Evolutionary conservation across 2,113 vertebrate species (phyloP), one percentile per base, ranked within the genome.

Genomic region (Solenodon paradoxus): DNA sequence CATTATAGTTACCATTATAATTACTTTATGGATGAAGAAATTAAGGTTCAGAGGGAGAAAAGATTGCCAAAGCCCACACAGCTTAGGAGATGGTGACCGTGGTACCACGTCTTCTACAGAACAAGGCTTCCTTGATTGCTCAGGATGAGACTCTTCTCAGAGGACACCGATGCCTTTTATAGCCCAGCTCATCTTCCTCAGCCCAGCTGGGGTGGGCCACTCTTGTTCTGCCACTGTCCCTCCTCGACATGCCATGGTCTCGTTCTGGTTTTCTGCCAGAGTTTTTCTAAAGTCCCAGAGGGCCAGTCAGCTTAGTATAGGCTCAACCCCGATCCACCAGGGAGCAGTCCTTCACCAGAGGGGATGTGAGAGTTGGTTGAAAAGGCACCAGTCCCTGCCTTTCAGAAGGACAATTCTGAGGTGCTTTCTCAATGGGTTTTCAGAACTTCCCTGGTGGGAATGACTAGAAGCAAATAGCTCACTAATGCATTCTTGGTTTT

Each of bases 1-100:
- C 81, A 93, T 95, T 96, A 96, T 72, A 69, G 81, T 68, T 74
- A 82, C 81, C 66, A 35, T 77, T 88, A 66, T 90, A 88, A 96
- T 90, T 84, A 59, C 89, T 91, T 90, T 79, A 63, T 72, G 78
- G 75, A 55, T 90, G 90, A 82, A 82, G 68, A 82, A 78, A 84
- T 95, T 66, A 82, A 95, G 92, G 57, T 92, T 95, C 78, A 30
- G 66, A 81, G 85, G 72, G 59, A 88, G 84, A 82, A 64, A 64
- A 66, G 80, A 66, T 74, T 79, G 61, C 72, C 16, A 38, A 74
- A 69, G 38, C 71, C 59, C 61, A 45, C 26, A 32, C 8, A 77
- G 84, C n/a, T 51, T 45, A 72, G 89, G 72, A 72, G 32, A 63
- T 4, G 51, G 71, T 53, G 22, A 75, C 24, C 22, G 71, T 40